Base-by-base conservation (phyloP, 2,797 vertebrate genomes). In the Glossophaga mutica region DNA sequence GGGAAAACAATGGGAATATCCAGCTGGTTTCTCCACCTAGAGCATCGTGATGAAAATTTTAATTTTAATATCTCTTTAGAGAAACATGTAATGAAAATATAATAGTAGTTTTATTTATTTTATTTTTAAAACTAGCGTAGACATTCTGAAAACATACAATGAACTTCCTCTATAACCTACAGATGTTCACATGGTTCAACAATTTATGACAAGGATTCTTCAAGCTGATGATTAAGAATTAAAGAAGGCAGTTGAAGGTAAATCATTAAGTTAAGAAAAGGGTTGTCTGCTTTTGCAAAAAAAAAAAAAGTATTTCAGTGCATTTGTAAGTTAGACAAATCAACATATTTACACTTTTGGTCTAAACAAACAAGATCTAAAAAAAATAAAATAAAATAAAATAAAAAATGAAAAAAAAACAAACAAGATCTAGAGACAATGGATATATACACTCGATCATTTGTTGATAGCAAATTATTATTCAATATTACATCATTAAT, bases 141-240 rank as follows among this genome's bases (percentile, higher is more conserved):
- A 76, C 42, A 26, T 94, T 95, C 52, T 92, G 76, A 73, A 96
- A 95, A 96, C 29, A 74, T 70, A 84, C 29, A 74, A 62, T 81
- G 0, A 94, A 73, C 32, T 70, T 90, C 59, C 97, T 91, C 82
- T 9, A 39, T 93, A 96, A 92, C 46, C 46, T 92, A 73, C 37
- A 97, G 39, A 57, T 91, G 32, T 24, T 68, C 8, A 59, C 82
- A 24, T 18, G 95, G 84, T 89, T 97, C 97, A 97, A 46, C 90
- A 91, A 50, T 87, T 98, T 97, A 95, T 67, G 62, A 55, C 87
- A 95, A 97, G 37, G 77, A 71, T 97, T 95, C 15, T 44, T 76
- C 55, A 96, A 78, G 57, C 15, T 87, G 70, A 95, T 94, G 81
- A 95, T 95, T 92, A 94, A 91, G 88, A 97, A 79, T 44, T 14